Percentiles rank a stretch among this genome's conserved stretches.
These are phyloP conservation scores for Limanda limanda DNA, from an alignment of 2,113 vertebrate species.

Conservation along the genomic window DNA sequence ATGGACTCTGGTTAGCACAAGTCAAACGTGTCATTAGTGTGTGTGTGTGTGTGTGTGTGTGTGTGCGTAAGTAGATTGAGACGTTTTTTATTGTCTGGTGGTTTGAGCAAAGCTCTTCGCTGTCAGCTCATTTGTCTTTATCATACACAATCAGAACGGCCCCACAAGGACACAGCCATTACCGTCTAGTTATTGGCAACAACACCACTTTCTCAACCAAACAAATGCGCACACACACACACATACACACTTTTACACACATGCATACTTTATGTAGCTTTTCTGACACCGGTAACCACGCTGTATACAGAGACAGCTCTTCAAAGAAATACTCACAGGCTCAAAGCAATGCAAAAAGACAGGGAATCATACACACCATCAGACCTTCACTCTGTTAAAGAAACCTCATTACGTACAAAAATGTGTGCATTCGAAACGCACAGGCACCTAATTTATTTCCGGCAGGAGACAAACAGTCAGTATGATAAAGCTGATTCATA, in stretches of 20 bases:
- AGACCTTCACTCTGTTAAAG: constrained; percentile 19
- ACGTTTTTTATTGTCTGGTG: constrained; percentile 63
- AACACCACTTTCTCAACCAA: constrained; percentile 23
- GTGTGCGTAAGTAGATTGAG: constrained; percentile 34
- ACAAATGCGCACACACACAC: constrained; percentile 18
- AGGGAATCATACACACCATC: background rate
- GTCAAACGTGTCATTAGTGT: constrained; percentile 42
- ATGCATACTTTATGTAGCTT: background rate
- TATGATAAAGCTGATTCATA: constrained; percentile 73
- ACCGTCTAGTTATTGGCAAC: constrained; percentile 66
- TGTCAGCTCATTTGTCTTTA: constrained; percentile 79
- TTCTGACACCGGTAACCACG: constrained; percentile 12
- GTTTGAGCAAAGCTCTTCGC: constrained; percentile 58
- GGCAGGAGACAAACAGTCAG: constrained; percentile 56
- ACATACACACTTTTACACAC: constrained; percentile 18
- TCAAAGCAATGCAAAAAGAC: constrained; percentile 17
- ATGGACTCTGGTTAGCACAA: constrained; percentile 61
- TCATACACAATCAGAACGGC: constrained; percentile 63
- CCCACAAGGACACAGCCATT: constrained; percentile 66
- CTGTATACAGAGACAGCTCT: constrained; percentile 6
- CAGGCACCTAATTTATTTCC: constrained; percentile 58
- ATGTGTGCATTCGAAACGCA: constrained; percentile 35
- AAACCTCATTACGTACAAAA: constrained; percentile 41
- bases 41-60: constrained; percentile 10
- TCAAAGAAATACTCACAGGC: constrained; percentile 8